These are phyloP conservation scores for Palythoa grandis DNA, from an alignment of 92 coral and sea anemone species.

Conservation along the genomic window DNA sequence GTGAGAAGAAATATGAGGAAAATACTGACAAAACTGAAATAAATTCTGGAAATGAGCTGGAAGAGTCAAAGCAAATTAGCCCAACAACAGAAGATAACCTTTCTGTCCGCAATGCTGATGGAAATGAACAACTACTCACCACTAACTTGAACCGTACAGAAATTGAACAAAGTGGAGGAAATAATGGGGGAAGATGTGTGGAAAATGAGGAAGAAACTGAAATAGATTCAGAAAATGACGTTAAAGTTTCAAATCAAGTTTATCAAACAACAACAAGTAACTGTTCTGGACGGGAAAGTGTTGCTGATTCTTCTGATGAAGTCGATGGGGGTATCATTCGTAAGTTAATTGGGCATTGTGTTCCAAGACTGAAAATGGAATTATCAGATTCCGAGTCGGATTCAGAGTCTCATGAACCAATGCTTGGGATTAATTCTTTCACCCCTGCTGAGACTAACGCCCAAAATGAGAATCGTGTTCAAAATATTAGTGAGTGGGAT, in stretches of 20 bases:
- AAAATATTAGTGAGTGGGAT: neutral
- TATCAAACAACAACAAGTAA: neutral
- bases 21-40: neutral
- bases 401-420: neutral
- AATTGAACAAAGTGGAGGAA: neutral
- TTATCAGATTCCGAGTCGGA: slow-evolving; percentile 46
- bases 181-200: neutral
- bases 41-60: neutral
- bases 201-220: neutral
- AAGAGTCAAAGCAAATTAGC: neutral
- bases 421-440: neutral
- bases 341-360: slow-evolving; percentile 59
- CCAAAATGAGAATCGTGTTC: neutral
- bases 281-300: slow-evolving; percentile 3
- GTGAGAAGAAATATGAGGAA: neutral
- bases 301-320: slow-evolving; percentile 53
- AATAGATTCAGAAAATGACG: neutral
- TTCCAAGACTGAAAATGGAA: slow-evolving; percentile 58
- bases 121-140: neutral
- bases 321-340: slow-evolving; percentile 77
- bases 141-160: neutral
- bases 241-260: neutral
- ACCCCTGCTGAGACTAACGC: neutral
- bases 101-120: neutral
- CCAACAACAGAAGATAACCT: neutral